Percentiles rank a stretch among this genome's conserved stretches.
phyloP scores from a whole-genome alignment of 1,140 invertebrate genomes.

The Heterodera schachtii region DNA sequence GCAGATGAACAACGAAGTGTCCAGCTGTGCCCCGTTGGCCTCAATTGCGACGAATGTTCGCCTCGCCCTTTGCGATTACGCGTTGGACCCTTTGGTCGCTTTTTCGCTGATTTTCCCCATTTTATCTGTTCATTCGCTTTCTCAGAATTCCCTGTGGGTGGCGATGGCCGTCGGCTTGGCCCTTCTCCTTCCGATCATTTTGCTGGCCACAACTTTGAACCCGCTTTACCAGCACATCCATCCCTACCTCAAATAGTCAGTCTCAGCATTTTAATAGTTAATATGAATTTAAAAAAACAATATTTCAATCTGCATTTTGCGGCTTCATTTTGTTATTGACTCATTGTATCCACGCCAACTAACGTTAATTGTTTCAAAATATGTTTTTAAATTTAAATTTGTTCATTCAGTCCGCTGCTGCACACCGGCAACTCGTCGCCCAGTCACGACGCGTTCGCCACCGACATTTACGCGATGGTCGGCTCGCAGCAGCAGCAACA shows the following conservation, averaged over 20 bases:
- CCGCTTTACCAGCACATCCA: conserved; percentile 43
- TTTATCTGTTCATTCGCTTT: not conserved
- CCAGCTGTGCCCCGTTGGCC: conserved; percentile 54
- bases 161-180: conserved; percentile 48
- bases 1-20: conserved; percentile 57
- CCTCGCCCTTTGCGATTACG: conserved; percentile 47
- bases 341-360: not conserved
- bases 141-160: conserved; percentile 51
- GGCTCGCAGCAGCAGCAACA: conserved; percentile 14
- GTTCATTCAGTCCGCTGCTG: not conserved
- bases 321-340: not conserved
- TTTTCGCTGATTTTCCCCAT: not conserved
- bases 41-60: conserved; percentile 39
- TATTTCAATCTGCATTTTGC: too few relatives aligned
- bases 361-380: conserved; percentile 4
- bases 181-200: conserved; percentile 49
- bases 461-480: conserved; percentile 44
- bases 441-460: conserved; percentile 30
- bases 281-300: too few relatives aligned
- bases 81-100: conserved; percentile 44
- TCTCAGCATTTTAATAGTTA: not conserved
- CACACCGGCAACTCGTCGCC: not conserved
- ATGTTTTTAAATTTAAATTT: not conserved
- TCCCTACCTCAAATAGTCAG: conserved; percentile 51
- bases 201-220: conserved; percentile 44